These are phyloP conservation scores for Tamias sibiricus DNA, from an alignment of 2,113 vertebrate genomes.

Conservation along the genomic window DNA sequence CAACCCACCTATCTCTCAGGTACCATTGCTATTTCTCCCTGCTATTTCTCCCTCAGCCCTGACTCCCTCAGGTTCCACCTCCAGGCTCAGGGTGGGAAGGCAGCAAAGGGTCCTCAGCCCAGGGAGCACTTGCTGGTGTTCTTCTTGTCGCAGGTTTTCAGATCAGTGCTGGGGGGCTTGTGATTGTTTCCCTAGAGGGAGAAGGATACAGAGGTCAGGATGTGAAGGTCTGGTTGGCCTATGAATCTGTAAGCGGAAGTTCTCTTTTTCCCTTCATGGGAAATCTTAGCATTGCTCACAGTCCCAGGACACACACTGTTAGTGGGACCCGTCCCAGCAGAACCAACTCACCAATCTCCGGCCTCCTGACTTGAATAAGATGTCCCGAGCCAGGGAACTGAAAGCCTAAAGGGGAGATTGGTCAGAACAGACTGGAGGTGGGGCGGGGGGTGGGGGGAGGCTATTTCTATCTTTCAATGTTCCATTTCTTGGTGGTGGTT, in stretches of 20 bases:
- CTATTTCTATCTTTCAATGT: background rate
- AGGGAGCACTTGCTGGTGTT: slow-evolving; percentile 81
- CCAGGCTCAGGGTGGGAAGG: background rate
- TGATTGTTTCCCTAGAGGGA: slow-evolving; percentile 72
- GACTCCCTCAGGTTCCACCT: background rate
- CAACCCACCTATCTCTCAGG: background rate
- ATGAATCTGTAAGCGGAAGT: background rate
- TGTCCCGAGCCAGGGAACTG: slow-evolving; percentile 91
- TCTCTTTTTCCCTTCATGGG: background rate
- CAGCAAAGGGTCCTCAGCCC: slow-evolving; percentile 53
- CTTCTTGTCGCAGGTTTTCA: slow-evolving; percentile 73
- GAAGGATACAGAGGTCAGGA: background rate
- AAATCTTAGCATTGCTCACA: background rate
- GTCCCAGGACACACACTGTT: accelerated
- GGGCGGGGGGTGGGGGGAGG: no score
- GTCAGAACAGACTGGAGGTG: background rate
- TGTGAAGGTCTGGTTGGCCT: background rate
- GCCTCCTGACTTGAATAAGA: slow-evolving; percentile 90
- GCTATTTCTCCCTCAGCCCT: background rate
- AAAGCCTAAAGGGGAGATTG: slow-evolving; percentile 88
- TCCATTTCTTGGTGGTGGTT: background rate
- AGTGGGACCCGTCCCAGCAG: background rate
- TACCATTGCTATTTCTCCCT: background rate
- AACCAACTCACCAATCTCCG: slow-evolving; percentile 89
- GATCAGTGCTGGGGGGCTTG: slow-evolving; percentile 73